Base-by-base conservation (phyloP, 2,888 invertebrate species). In the Creontiades dilutus region DNA sequence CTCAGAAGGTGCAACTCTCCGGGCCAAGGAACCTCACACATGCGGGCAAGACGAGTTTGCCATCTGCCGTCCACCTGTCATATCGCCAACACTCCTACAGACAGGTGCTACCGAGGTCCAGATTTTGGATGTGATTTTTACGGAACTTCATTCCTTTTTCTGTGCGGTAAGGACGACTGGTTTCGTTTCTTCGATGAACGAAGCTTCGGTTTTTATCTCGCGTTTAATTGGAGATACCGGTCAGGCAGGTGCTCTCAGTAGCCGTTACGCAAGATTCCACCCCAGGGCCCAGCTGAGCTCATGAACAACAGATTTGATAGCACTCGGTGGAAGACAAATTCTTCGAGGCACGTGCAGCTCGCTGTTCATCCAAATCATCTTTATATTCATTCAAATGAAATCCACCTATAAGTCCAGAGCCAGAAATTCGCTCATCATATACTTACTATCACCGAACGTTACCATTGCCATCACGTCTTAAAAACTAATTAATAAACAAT, bases 31-130 rank as follows among this genome's bases (percentile, higher is more conserved):
- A 57, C 57, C n/a, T 57, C 57, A 57, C 37, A 37, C 57, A 57
- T 57, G n/a, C 57, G 57, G 57, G 57, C 57, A 57, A n/a, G 57
- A 57, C 57, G 57, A 57, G 57, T 57, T n/a, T n/a, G 57, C 57
- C 57, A 57, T 57, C 57, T 57, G 57, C 57, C 57, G 0, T 57
- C 57, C 57, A 57, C 57, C 57, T 57, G 57, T 57, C n/a, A 57
- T 7, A 7, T 57, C 57, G 57, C 57, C n/a, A n/a, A 57, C 16
- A 16, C 57, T n/a, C n/a, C 7, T 37, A 37, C 7, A 37, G 52
- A 7, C 57, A 57, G 57, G 57, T 57, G 57, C n/a, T 57, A n/a
- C 57, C 16, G n/a, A 57, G 57, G 12, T 57, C 57, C 57, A 57
- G 57, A 57, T 57, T 57, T 57, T 57, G n/a, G 57, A 57, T 7